These are phyloP conservation scores for Enteromius radiatus DNA, from an alignment of 2,797 vertebrate genomes.

Conservation along the genomic window DNA sequence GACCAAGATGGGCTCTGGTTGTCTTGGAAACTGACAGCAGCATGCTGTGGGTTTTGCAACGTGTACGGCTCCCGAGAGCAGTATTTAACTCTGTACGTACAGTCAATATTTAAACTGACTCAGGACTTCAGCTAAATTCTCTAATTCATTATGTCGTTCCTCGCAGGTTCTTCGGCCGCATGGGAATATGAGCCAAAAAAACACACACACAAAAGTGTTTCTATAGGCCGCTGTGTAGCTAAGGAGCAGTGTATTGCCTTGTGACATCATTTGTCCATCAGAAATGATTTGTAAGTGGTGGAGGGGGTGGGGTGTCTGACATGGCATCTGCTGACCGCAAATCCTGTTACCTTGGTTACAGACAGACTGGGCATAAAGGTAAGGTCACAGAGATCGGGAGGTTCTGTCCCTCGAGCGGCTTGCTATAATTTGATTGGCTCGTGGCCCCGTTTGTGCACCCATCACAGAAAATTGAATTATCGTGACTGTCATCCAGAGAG, in stretches of 20 bases:
- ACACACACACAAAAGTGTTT: neutral
- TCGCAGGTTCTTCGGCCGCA: neutral
- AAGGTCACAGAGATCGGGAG: conserved; percentile 28
- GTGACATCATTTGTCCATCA: conserved; percentile 35
- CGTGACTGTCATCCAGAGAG: conserved; percentile 34
- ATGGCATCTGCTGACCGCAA: conserved; percentile 44
- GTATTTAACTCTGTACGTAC: conserved; percentile 38
- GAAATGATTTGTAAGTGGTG: conserved; percentile 14
- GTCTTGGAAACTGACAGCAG: conserved; percentile 79
- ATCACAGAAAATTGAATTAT: conserved; percentile 45
- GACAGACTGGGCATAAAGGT: conserved; percentile 39
- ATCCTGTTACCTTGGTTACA: conserved; percentile 47
- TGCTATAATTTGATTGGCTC: conserved; percentile 50
- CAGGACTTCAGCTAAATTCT: conserved; percentile 26
- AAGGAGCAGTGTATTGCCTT: neutral
- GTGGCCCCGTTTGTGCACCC: conserved; percentile 37
- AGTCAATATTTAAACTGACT: conserved; percentile 40
- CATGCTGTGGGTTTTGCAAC: conserved; percentile 51
- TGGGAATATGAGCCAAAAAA: neutral
- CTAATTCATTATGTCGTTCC: neutral
- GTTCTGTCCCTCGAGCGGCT: conserved; percentile 26
- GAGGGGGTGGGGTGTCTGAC: conserved; percentile 31
- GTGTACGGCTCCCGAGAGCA: conserved; percentile 38
- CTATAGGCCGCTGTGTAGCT: no score
- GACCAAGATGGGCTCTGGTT: conserved; percentile 78